A percentile compares a stretch with the other conserved stretches of the same genome.
These are phyloP conservation scores for Palythoa caribaeorum DNA, from an alignment of 92 coral and sea anemone species.

Conservation along the genomic window DNA sequence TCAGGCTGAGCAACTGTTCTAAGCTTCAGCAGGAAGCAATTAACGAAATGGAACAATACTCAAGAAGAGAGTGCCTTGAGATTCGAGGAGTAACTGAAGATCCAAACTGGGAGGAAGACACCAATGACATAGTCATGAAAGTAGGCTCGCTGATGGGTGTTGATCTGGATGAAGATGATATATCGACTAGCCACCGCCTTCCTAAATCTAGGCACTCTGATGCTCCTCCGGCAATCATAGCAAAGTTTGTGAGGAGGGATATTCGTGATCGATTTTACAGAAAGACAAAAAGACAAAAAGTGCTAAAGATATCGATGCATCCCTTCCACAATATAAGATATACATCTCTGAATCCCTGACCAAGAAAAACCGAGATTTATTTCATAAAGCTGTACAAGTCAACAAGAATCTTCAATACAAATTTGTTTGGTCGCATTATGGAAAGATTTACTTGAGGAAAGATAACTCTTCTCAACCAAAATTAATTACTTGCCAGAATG, in stretches of 20 bases:
- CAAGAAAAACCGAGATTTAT: neutral
- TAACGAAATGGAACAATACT: too few species aligned
- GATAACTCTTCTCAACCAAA: neutral
- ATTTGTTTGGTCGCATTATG: neutral
- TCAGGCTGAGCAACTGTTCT: too few species aligned
- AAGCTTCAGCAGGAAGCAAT: too few species aligned
- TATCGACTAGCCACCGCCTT: conserved; percentile 3
- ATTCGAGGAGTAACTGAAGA: too few species aligned
- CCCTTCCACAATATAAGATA: neutral
- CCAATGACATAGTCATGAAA: conserved; percentile 4
- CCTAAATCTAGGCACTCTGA: neutral
- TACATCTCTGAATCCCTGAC: conserved; percentile 10
- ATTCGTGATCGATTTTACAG: neutral
- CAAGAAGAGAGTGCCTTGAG: too few species aligned
- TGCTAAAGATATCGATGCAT: neutral
- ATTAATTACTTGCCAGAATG: neutral
- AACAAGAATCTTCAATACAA: conserved; percentile 2
- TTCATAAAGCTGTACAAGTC: neutral
- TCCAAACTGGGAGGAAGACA: neutral
- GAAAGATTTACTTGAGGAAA: conserved; percentile 1
- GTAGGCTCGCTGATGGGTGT: conserved; percentile 4
- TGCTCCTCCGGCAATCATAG: neutral
- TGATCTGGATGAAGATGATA: neutral
- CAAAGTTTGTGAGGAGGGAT: neutral
- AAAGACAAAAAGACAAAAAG: neutral